phyloP scores from a whole-genome alignment of 2,888 invertebrate genomes.

The Apocheima hispidaria region DNA sequence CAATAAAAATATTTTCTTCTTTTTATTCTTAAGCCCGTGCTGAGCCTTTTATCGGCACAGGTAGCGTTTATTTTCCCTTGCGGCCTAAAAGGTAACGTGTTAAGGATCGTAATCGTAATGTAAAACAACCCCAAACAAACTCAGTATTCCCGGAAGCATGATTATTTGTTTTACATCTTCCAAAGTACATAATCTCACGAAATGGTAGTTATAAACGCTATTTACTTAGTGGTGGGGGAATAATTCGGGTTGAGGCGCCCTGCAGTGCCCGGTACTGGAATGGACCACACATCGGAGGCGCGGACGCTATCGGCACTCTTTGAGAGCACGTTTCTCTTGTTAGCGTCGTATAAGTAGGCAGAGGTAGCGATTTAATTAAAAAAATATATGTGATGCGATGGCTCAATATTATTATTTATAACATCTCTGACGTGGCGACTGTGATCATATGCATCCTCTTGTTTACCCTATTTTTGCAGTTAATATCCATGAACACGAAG shows the following conservation, averaged over 20 bases:
- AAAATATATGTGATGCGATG: no score
- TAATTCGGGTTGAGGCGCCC: slow-evolving; percentile 56
- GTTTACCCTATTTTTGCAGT: no score
- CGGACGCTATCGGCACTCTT: slow-evolving; percentile 51
- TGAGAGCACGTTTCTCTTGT: slow-evolving; percentile 54
- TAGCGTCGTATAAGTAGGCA: slow-evolving; percentile 33
- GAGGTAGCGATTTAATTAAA: slow-evolving; percentile 43
- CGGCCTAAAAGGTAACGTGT: slow-evolving; percentile 7
- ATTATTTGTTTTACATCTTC: slow-evolving; percentile 43
- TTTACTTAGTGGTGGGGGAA: slow-evolving; percentile 59
- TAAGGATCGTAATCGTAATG: slow-evolving; percentile 27
- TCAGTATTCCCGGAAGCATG: slow-evolving; percentile 36
- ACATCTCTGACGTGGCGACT: no score
- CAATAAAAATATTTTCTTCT: background rate
- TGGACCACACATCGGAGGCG: slow-evolving; percentile 63
- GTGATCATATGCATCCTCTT: no score
- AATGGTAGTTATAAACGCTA: slow-evolving; percentile 51
- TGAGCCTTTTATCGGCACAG: background rate
- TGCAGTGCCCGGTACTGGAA: slow-evolving; percentile 51
- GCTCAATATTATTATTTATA: no score
- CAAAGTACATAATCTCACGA: slow-evolving; percentile 36
- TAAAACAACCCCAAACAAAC: slow-evolving; percentile 31
- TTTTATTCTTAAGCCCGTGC: background rate
- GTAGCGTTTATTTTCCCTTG: slow-evolving; percentile 11
- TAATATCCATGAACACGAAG: no score